phyloP scores from a whole-genome alignment of 2,797 vertebrate genomes.

The Spinibarbus caldwelli region DNA sequence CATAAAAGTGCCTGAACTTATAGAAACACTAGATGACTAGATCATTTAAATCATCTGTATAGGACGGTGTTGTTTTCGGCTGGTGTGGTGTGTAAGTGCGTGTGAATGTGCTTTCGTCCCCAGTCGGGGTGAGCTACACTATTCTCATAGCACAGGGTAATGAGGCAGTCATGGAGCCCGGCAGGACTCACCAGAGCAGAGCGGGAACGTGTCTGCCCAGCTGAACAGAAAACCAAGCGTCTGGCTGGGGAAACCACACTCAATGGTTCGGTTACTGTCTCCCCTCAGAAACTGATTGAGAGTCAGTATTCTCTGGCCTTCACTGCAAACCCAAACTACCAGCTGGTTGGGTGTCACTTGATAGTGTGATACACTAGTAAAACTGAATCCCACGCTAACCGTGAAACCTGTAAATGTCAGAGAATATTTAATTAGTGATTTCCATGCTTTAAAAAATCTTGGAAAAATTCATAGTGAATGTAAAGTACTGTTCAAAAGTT shows the following conservation, averaged over 20 bases:
- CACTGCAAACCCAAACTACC: not conserved
- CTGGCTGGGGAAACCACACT: slow-evolving; percentile 57
- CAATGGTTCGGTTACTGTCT: slow-evolving; percentile 29
- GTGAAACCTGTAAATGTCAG: not conserved
- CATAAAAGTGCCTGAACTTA: not conserved
- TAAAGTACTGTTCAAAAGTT: not conserved
- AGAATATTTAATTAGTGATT: not conserved
- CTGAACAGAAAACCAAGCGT: slow-evolving; percentile 65
- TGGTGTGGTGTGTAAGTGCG: slow-evolving; percentile 25
- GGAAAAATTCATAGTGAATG: not conserved
- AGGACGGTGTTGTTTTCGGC: slow-evolving; percentile 28
- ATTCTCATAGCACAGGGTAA: slow-evolving; percentile 68
- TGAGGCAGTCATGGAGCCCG: slow-evolving; percentile 68
- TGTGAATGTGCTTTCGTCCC: slow-evolving; percentile 49
- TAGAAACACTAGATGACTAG: not conserved
- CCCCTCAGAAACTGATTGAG: not conserved
- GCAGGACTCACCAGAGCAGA: slow-evolving; percentile 69
- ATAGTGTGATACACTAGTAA: not conserved
- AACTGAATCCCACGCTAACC: not conserved
- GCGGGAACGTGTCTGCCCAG: slow-evolving; percentile 65
- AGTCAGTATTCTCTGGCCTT: slow-evolving; percentile 1
- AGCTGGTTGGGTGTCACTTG: not conserved
- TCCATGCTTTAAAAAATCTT: not conserved
- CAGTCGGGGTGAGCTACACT: slow-evolving; percentile 61
- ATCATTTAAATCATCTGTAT: slow-evolving; percentile 9